Evolutionary conservation across 1,140 invertebrate species (phyloP).

Genomic region (Drosophila bifasciata): DNA sequence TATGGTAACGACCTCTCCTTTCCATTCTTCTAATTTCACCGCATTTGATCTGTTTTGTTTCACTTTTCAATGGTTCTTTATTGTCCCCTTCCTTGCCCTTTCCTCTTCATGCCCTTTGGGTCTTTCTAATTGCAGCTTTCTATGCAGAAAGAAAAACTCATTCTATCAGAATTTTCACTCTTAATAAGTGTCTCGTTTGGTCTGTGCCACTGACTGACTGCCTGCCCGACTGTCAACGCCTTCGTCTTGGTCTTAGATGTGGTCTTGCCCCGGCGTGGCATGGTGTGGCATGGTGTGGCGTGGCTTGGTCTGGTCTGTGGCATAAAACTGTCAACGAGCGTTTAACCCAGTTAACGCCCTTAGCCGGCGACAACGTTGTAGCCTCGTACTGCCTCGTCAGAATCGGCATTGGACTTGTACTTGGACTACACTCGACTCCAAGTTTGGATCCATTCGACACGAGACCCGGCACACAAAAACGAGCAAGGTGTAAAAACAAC

Average conservation of each 20-base stretch:
- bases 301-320: slow-evolving; percentile 32
- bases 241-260: slow-evolving; percentile 22
- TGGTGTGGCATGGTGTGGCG: slow-evolving; percentile 7
- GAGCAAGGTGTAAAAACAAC: slow-evolving; percentile 74
- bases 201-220: slow-evolving; percentile 70
- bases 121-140: slow-evolving; percentile 69
- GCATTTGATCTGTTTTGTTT: slow-evolving; percentile 67
- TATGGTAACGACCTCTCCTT: slow-evolving; percentile 48
- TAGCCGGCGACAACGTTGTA: slow-evolving; percentile 46
- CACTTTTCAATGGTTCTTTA: slow-evolving; percentile 52
- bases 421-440: slow-evolving; percentile 18
- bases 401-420: slow-evolving; percentile 2
- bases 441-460: slow-evolving; percentile 62
- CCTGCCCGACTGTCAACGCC: slow-evolving; percentile 65
- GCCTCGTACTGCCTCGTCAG: slow-evolving; percentile 9
- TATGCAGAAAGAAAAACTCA: slow-evolving; percentile 64
- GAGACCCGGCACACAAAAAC: slow-evolving; percentile 44
- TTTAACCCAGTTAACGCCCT: slow-evolving; percentile 81
- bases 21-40: slow-evolving; percentile 54
- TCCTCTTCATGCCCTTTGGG: not conserved
- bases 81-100: not conserved
- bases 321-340: slow-evolving; percentile 79
- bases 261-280: slow-evolving; percentile 12
- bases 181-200: slow-evolving; percentile 79
- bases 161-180: slow-evolving; percentile 78